Base-by-base conservation (phyloP, 2,888 invertebrate genomes). In the Diaprepes abbreviatus region DNA sequence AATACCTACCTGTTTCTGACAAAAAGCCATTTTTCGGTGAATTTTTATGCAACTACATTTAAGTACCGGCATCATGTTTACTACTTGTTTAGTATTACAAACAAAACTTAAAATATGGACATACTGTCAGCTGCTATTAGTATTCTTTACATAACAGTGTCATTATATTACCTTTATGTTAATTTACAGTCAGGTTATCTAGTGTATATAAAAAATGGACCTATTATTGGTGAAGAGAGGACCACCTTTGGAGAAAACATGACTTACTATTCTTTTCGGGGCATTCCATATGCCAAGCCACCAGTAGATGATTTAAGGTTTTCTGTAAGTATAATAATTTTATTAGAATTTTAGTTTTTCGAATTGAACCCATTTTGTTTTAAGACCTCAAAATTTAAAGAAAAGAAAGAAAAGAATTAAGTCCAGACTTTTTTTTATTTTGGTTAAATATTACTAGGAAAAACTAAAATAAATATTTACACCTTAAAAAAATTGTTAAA, bases 241-340 rank as follows among this genome's bases (percentile, higher is more conserved):
- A 54, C 69, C 24, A 75, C 75, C 0, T 66, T 64, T 31, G 52
- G 66, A 6, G 66, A 65, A 58, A 38, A 71, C 7, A 72, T 64
- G 33, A 54, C 69, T 17, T 77, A 74, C 58, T 77, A 77, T 48
- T 75, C 74, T 3, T 79, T 75, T 45, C 66, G 74, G 21, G 78
- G 77, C 4, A 75, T 79, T 52, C 74, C 77, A 1, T 79, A 75
- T 64, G 79, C 77, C 7, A 70, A 77, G 58, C 73, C 76, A 16
- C 79, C 79, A 6, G 54, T 74, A 28, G 73, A 60, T 3, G 62
- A 74, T 17, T 52, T 73, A 19, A 72, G 79, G 57, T 79, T 79
- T 60, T 70, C 71, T 55, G 77, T 77, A 67, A 65, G 75, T 64
- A 12, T n/a, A n/a, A n/a, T n/a, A n/a, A n/a, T n/a, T n/a, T n/a